Base-by-base conservation (phyloP, 2,888 invertebrate species). In the Archips xylosteana region DNA sequence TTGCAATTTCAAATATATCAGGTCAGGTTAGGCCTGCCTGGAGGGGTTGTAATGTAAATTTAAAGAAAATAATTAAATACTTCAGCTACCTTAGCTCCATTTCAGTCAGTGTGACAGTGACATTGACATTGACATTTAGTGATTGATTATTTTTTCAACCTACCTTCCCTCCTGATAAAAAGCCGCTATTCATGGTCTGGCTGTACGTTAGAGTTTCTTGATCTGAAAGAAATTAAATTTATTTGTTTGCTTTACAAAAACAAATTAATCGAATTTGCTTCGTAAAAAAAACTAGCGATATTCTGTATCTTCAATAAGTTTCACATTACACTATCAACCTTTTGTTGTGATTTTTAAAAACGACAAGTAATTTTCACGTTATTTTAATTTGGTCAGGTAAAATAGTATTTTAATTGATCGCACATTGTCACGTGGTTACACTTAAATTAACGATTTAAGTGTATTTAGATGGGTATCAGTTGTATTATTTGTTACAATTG, bases 41-140 rank as follows among this genome's bases (percentile, higher is more conserved):
- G 47, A 57, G 36, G 47, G 54, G 36, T 67, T 61, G 23, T 23
- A 23, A 23, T 36, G 47, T n/a, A 57, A 13, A 15, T 45, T 60
- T 36, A 34, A 68, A 47, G 54, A 68, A 72, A 72, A 49, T 68
- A 51, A 36, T 36, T 36, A 39, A 72, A 57, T 34, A 39, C 39
- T 42, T n/a, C 23, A n/a, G 34, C 71, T 72, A 71, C 23, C 71
- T 66, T n/a, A 15, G 42, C 62, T 72, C 62, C 67, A 67, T 72
- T 67, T 66, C 61, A 34, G 13, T 66, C 61, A 34, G 13, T 34
- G 36, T 70, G 71, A 66, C 71, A 70, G 39, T 71, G 51, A 62
- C 45, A 15, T 3, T 4, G 49, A 49, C 49, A 49, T 62, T 62
- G 8, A 61, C 65, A 54, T 60, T 66, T 5, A 1, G 3, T 8